Percentiles rank a stretch among this genome's conserved stretches.
Conservation (phyloP, 2,113 vertebrate species). For the Rhynchopsitta pachyrhyncha region DNA sequence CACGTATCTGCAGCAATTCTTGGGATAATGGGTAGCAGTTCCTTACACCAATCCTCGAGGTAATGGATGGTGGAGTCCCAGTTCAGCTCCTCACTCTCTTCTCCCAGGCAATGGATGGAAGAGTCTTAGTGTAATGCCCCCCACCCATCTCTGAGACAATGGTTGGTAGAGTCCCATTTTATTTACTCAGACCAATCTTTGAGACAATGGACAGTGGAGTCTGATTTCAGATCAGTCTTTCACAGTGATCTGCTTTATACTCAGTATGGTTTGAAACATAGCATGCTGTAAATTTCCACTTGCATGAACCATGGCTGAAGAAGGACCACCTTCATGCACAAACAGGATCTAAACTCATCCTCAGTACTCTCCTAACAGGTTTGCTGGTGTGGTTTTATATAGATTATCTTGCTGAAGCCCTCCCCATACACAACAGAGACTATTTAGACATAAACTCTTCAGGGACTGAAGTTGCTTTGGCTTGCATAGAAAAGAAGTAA, state of each 20-base stretch:
- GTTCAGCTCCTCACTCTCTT: no score
- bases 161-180: no score
- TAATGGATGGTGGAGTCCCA: no score
- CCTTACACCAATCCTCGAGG: no score
- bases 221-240: no score
- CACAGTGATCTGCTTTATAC: not conserved
- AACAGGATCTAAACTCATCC: not conserved
- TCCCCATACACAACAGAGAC: not conserved
- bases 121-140: no score
- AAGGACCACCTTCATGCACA: not conserved
- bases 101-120: no score
- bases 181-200: no score
- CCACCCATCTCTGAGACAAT: no score
- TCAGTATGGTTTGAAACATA: accelerated
- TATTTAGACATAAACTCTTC: not conserved
- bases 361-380: not conserved
- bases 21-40: no score
- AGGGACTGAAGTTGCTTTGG: not conserved
- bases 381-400: not conserved
- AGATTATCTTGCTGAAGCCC: not conserved
- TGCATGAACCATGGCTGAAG: not conserved
- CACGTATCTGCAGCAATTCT: no score
- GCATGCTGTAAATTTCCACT: not conserved
- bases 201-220: no score
- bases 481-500: not conserved